Evolutionary conservation across 2,113 vertebrate species (phyloP).

Genomic region (Austrofundulus limnaeus): DNA sequence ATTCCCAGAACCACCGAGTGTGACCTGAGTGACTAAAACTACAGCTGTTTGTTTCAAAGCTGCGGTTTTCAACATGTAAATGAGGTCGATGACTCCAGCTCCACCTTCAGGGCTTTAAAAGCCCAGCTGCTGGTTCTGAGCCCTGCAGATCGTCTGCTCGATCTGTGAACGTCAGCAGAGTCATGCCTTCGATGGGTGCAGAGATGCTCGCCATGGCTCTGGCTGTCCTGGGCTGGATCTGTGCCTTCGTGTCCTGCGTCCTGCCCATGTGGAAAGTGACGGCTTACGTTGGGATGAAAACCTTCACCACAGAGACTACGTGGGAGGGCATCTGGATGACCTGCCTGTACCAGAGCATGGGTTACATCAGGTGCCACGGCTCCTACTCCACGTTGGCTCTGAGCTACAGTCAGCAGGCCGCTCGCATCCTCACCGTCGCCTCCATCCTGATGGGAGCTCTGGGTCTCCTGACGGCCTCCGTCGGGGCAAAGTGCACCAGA

Average conservation of each 20-base stretch:
- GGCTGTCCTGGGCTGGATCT: constrained; percentile 86
- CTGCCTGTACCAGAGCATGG: constrained; percentile 87
- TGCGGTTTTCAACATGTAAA: constrained; percentile 19
- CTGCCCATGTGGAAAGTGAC: constrained; percentile 92
- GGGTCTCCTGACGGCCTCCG: constrained; percentile 83
- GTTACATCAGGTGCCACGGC: constrained; percentile 86
- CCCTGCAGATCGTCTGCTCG: constrained; percentile 1
- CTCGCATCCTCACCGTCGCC: constrained; percentile 87
- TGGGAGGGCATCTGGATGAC: constrained; percentile 92
- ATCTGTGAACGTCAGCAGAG: not conserved
- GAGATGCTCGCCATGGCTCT: constrained; percentile 87
- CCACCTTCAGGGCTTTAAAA: constrained; percentile 59
- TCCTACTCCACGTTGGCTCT: constrained; percentile 89
- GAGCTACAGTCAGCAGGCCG: constrained; percentile 86
- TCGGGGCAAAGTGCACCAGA: constrained; percentile 92
- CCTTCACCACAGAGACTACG: constrained; percentile 86
- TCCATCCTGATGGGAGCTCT: constrained; percentile 84
- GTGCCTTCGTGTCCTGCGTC: constrained; percentile 81
- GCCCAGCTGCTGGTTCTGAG: constrained; percentile 24
- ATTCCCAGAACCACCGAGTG: constrained; percentile 50
- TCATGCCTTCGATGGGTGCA: constrained; percentile 84
- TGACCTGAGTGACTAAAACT: constrained; percentile 74
- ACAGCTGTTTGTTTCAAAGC: constrained; percentile 36
- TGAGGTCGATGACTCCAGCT: constrained; percentile 47
- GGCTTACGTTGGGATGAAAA: constrained; percentile 89